Conservation (phyloP, 2,888 invertebrate species). For the Drosophila rubida region DNA sequence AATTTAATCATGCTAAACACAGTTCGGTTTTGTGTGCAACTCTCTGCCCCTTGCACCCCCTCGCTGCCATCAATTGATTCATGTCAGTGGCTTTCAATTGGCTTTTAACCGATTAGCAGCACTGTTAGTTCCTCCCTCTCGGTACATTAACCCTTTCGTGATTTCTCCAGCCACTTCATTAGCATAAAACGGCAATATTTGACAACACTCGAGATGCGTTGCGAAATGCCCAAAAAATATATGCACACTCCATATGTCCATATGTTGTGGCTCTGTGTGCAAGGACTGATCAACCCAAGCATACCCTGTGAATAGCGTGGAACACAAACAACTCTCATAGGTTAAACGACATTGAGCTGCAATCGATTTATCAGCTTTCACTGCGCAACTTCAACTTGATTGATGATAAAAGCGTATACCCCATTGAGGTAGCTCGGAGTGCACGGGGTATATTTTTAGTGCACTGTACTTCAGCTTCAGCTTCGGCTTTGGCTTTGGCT, state of each 20-base stretch:
- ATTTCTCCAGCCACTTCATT: conserved; percentile 59
- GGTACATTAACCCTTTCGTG: conserved; percentile 57
- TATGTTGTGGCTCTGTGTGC: neutral
- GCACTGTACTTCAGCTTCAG: conserved; percentile 1
- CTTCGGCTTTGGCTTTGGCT: too few relatives aligned
- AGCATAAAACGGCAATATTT: conserved; percentile 71
- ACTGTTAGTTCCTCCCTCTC: conserved; percentile 25
- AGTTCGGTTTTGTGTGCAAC: conserved; percentile 24
- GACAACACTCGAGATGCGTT: conserved; percentile 45
- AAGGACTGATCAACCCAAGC: neutral
- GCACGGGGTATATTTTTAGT: conserved; percentile 10
- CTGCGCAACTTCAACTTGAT: too few relatives aligned
- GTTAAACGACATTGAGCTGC: too few relatives aligned
- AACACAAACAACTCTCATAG: too few relatives aligned
- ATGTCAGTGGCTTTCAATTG: conserved; percentile 76
- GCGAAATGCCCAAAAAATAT: conserved; percentile 29
- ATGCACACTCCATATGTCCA: conserved; percentile 29
- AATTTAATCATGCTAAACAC: conserved; percentile 79
- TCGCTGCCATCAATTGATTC: conserved; percentile 72
- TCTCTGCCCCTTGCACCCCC: conserved; percentile 15
- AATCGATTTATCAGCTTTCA: too few relatives aligned
- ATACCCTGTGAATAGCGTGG: conserved; percentile 30
- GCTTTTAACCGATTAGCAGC: conserved; percentile 73
- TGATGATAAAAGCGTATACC: too few relatives aligned
- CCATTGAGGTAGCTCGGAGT: neutral